phyloP scores from a whole-genome alignment of 1,140 invertebrate species.

The Notospermus geniculatus region DNA sequence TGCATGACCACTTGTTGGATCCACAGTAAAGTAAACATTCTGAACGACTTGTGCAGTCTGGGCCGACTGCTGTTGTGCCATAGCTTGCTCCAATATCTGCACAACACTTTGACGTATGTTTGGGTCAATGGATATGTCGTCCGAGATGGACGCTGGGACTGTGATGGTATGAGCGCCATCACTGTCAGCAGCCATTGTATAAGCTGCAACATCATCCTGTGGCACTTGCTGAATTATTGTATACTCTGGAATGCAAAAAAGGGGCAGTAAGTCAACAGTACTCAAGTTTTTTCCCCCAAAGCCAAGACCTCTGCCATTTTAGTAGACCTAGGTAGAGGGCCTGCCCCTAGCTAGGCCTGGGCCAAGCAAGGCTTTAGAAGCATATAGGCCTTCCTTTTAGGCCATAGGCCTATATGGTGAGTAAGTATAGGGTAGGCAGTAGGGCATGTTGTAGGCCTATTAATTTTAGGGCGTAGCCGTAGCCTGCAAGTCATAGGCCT shows the following conservation, averaged over 20 bases:
- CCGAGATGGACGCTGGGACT: background rate
- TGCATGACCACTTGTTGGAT: background rate
- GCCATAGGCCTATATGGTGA: background rate
- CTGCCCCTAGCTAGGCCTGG: background rate
- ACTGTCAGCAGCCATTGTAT: background rate
- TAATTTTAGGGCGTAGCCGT: no score
- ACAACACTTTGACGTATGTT: slow-evolving; percentile 6
- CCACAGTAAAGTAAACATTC: slow-evolving; percentile 6
- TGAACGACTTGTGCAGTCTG: background rate
- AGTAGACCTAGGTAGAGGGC: background rate
- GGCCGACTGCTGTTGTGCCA: background rate
- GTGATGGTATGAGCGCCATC: slow-evolving; percentile 3
- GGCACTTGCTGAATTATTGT: background rate
- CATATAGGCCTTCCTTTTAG: background rate
- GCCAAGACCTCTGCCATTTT: background rate
- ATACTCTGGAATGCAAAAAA: background rate
- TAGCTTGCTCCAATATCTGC: slow-evolving; percentile 6
- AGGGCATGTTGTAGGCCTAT: no score
- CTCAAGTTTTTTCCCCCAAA: background rate
- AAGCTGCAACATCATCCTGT: background rate
- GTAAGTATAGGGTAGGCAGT: background rate
- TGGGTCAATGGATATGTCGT: background rate
- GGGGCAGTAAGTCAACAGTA: background rate
- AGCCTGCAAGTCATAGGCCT: no score
- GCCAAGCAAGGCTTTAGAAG: background rate